Percentiles rank a stretch among this genome's conserved stretches.
These are phyloP conservation scores for Brachyhypopomus occidentalis DNA, from an alignment of 2,113 vertebrate species.

Conservation along the genomic window DNA sequence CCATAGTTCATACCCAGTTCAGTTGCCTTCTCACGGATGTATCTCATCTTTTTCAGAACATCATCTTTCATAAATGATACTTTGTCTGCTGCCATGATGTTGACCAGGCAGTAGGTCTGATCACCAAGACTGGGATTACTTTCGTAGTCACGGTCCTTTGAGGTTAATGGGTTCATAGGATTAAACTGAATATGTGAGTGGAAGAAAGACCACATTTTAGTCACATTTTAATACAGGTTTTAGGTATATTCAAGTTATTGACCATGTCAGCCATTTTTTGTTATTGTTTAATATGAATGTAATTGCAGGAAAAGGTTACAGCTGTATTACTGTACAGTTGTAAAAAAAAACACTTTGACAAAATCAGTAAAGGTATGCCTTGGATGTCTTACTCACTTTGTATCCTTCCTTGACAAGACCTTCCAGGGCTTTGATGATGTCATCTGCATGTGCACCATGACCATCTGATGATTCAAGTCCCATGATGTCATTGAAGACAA, in stretches of 20 bases:
- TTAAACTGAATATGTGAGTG: slow-evolving; percentile 24
- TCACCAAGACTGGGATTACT: background rate
- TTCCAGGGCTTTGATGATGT: background rate
- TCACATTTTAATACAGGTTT: background rate
- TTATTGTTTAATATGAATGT: too few relatives aligned
- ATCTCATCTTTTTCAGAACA: slow-evolving; percentile 19
- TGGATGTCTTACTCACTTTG: slow-evolving; percentile 1
- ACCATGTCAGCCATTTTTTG: too few relatives aligned
- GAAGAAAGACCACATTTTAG: background rate
- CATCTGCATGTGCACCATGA: background rate
- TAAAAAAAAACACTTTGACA: too few relatives aligned
- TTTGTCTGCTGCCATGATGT: background rate
- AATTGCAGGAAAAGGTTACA: too few relatives aligned
- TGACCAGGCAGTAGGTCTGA: slow-evolving; percentile 34
- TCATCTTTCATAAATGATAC: background rate
- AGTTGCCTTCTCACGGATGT: background rate
- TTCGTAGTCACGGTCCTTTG: background rate
- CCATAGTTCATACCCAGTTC: background rate
- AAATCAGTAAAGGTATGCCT: background rate
- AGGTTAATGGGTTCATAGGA: too few relatives aligned
- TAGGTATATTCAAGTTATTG: background rate
- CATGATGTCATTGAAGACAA: background rate
- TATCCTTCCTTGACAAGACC: slow-evolving; percentile 1
- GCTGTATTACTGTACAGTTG: too few relatives aligned
- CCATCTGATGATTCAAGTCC: background rate